A percentile compares a stretch with the other conserved stretches of the same genome.
Conservation (phyloP, 2,113 vertebrate genomes). For the Nibea coibor region DNA sequence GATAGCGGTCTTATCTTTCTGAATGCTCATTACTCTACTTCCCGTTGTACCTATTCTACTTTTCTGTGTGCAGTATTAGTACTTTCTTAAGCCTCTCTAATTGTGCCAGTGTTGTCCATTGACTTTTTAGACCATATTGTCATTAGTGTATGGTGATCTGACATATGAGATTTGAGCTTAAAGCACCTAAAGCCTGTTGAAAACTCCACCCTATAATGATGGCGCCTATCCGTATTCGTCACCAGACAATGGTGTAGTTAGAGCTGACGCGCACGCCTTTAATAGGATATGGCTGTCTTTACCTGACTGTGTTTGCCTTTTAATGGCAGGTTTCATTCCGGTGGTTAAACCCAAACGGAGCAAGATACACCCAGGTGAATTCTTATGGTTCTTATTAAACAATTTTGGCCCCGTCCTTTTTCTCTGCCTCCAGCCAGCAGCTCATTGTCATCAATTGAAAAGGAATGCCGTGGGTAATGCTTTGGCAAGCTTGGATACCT, state of each 20-base stretch:
- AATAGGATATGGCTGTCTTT: constrained; percentile 13
- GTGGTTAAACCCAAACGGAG: constrained; percentile 40
- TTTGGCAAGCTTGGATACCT: constrained; percentile 50
- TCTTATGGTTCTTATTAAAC: constrained; percentile 24
- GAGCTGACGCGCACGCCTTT: constrained; percentile 30
- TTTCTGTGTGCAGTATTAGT: constrained; percentile 2
- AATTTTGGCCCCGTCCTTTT: constrained; percentile 12
- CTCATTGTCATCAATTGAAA: constrained; percentile 55
- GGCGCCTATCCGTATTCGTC: constrained; percentile 17
- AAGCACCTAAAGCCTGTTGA: constrained; percentile 1
- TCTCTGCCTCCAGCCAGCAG: constrained; percentile 24
- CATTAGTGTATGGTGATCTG: constrained; percentile 14
- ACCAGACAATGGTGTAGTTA: constrained; percentile 31
- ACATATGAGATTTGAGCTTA: constrained; percentile 6
- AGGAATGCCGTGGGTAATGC: constrained; percentile 49
- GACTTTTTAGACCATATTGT: constrained; percentile 9
- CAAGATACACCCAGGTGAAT: constrained; percentile 35
- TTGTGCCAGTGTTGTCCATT: constrained; percentile 7
- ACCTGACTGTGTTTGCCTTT: constrained; percentile 32
- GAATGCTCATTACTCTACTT: constrained; percentile 52
- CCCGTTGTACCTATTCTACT: constrained; percentile 14
- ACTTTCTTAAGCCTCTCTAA: constrained; percentile 22
- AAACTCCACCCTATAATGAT: constrained; percentile 34
- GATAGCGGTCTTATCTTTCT: constrained; percentile 48
- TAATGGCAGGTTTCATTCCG: constrained; percentile 36